phyloP scores from a whole-genome alignment of 2,113 vertebrate genomes.

The Ammospiza caudacuta region DNA sequence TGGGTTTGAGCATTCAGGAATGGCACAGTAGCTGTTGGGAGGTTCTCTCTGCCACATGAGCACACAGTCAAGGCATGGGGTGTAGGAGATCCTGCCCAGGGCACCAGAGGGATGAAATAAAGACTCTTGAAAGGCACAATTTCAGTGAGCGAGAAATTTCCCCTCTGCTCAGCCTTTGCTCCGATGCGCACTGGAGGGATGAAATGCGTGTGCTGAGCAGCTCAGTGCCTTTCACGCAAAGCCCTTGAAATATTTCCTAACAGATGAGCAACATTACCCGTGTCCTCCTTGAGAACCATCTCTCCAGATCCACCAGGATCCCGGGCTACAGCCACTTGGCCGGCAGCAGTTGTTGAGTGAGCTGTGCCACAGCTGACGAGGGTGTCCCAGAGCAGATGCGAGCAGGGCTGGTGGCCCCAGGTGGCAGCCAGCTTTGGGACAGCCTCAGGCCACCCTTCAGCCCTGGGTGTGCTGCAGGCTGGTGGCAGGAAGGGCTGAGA shows the following conservation, averaged over 20 bases:
- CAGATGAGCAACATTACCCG: neutral
- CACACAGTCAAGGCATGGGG: neutral
- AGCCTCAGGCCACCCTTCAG: fast-evolving
- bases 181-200: neutral
- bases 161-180: neutral
- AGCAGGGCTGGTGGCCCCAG: neutral
- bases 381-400: neutral
- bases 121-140: neutral
- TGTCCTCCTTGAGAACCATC: neutral
- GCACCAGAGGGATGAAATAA: neutral
- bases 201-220: neutral
- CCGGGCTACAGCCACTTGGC: neutral
- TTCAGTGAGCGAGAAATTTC: neutral
- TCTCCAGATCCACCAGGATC: neutral
- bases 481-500: neutral
- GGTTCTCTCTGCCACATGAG: neutral
- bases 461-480: neutral
- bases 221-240: neutral
- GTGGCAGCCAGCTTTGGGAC: neutral
- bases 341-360: neutral
- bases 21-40: neutral
- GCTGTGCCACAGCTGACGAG: neutral
- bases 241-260: neutral
- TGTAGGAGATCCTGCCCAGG: neutral
- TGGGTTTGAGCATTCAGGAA: neutral